Base-by-base conservation (phyloP, 2,797 vertebrate species). In the Chloroceryle inda region DNA sequence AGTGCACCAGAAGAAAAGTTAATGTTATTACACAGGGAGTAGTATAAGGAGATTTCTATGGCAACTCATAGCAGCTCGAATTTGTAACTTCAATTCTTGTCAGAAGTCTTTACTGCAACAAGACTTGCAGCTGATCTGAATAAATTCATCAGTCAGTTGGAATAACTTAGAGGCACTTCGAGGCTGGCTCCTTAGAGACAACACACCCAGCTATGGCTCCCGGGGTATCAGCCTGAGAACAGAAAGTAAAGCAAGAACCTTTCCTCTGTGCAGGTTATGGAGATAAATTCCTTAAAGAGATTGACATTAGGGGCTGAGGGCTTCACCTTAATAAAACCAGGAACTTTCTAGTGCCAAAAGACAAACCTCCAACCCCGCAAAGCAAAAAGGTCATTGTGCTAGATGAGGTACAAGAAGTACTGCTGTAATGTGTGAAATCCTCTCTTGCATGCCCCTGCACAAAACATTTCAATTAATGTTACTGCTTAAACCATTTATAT, bases 301-400 rank as follows among this genome's bases (percentile, higher is more conserved):
- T 6, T 4, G 0, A 9, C 2, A 0, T 5, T 1, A 6, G 2
- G 21, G 42, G 45, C 35, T 59, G 8, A 0, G 19, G 27, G 29
- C 3, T 53, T 82, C 53, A 74, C 5, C 14, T n/a, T 33, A 9
- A 29, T 6, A 76, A 31, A 55, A 10, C 7, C 9, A 33, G 40
- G 17, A 49, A 19, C 21, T 40, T 24, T 24, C n/a, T 19, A 6
- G 5, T 4, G 33, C 31, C 6, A 4, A 50, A 71, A 83, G 73
- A 45, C 14, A 59, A 50, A 55, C 13, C n/a, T 83, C 17, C 44
- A 35, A 14, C 10, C 27, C 27, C 0, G 0, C 56, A 69, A 33
- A 45, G 6, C 13, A 23, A 14, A 66, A 16, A 45, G 13, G 17
- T 44, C 10, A 23, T 23, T 17, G 27, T 58, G 40, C 31, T 31